Percentiles rank a stretch among this genome's conserved stretches.
Conservation (phyloP, 1,140 invertebrate species). For the Euura saliciscinereae region DNA sequence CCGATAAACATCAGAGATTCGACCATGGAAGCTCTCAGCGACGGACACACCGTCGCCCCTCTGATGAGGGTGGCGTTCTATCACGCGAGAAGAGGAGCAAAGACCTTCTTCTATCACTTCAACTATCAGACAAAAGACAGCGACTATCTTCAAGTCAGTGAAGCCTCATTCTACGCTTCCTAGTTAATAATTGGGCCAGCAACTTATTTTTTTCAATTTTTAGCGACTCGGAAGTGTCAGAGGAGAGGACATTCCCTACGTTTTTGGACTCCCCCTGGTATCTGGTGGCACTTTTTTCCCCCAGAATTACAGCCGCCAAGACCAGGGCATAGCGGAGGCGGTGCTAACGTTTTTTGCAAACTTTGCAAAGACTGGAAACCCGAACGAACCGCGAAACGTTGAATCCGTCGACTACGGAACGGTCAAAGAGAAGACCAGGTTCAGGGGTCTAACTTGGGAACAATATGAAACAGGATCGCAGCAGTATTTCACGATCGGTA, state of each 20-base stretch:
- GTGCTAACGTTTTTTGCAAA: slow-evolving; percentile 77
- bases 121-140: slow-evolving; percentile 78
- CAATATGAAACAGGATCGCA: slow-evolving; percentile 77
- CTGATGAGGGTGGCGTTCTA: slow-evolving; percentile 73
- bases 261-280: slow-evolving; percentile 85
- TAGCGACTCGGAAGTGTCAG: slow-evolving; percentile 80
- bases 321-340: slow-evolving; percentile 76
- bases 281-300: slow-evolving; percentile 68
- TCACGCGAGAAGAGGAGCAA: slow-evolving; percentile 71
- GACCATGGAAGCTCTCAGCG: slow-evolving; percentile 86
- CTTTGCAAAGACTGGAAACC: slow-evolving; percentile 78
- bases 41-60: slow-evolving; percentile 79
- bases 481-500: slow-evolving; percentile 77
- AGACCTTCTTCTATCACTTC: slow-evolving; percentile 82
- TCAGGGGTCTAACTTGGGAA: slow-evolving; percentile 70
- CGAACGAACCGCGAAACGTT: slow-evolving; percentile 66
- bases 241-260: slow-evolving; percentile 85
- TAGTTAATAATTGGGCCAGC: too few species aligned
- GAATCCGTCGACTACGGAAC: slow-evolving; percentile 64
- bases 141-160: slow-evolving; percentile 72
- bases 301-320: slow-evolving; percentile 77
- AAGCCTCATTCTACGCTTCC: too few species aligned
- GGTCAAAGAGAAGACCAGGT: slow-evolving; percentile 65
- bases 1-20: slow-evolving; percentile 85
- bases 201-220: too few species aligned